Evolutionary conservation across 1,140 invertebrate genomes (phyloP), one percentile per base, ranked within the genome.

Genomic region (Drosophila obscura): DNA sequence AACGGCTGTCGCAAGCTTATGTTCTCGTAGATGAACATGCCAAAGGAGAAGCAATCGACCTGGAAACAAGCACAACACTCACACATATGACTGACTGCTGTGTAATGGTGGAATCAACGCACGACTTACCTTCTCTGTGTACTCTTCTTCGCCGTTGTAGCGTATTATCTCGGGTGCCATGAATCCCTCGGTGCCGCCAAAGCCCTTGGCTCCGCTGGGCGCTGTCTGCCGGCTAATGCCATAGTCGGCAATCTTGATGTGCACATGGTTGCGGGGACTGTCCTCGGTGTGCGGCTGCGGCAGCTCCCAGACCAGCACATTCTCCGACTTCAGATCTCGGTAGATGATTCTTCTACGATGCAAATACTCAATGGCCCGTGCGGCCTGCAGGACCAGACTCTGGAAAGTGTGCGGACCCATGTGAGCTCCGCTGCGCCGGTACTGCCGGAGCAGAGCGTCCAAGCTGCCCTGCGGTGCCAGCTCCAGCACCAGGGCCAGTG

Each of bases 151-250:
- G 0, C 99, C 99, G 92, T 99, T 99, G 92, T 98, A 98, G 51
- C 97, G 94, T 92, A 99, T 97, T 66, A 99, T 99, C 93, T 99
- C 98, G 0, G 98, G 99, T 9, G 99, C 99, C 97, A 99, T 99
- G 91, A 99, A 99, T 1, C 98, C 98, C 92, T 98, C 97, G 0
- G 97, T 98, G 1, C 97, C 99, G 8, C 98, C 99, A 93, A 99
- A 99, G 5, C 99, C 98, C 92, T 99, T 99, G 0, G 97, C 97
- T 16, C 98, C 97, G 13, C 97, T 97, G 8, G 97, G 96, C 56
- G 96, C 93, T 0, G 97, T 96, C 53, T 97, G 92, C 24, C 98
- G 93, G 87, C 97, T 98, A 69, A 99, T 99, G 13, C 98, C 98
- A 93, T 99, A 99, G 93, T 99, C 98, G 1, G 98, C 98, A 6